phyloP scores from a whole-genome alignment of 1,140 invertebrate genomes.

The Dendrolimus kikuchii region DNA sequence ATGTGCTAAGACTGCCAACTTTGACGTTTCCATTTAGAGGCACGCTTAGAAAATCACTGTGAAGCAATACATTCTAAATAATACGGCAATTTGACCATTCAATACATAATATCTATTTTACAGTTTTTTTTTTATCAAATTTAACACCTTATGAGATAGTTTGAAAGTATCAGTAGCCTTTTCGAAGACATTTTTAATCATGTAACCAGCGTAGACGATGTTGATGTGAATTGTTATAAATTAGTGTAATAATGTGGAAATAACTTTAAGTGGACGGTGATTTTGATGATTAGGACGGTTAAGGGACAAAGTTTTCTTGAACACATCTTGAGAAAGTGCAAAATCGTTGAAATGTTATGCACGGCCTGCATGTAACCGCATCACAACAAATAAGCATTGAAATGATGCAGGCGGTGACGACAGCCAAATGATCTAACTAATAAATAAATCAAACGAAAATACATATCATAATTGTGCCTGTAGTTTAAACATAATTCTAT shows the following conservation, averaged over 20 bases:
- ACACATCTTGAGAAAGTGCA: too few species aligned
- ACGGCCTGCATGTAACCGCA: conserved; percentile 5
- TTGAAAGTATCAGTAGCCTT: too few species aligned
- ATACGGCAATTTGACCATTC: conserved; percentile 22
- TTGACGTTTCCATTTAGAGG: conserved; percentile 43
- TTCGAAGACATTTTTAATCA: too few species aligned
- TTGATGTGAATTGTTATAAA: too few species aligned
- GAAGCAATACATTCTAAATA: conserved; percentile 40
- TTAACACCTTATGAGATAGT: too few species aligned
- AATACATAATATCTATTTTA: conserved; percentile 5
- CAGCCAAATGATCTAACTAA: conserved; percentile 27
- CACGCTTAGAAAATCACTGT: conserved; percentile 46
- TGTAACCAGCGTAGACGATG: too few species aligned
- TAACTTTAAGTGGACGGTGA: conserved; percentile 11
- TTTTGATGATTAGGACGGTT: neutral
- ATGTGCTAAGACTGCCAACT: conserved; percentile 28
- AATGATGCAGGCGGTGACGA: conserved; percentile 17
- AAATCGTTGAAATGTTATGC: conserved; percentile 2
- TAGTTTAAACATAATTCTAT: conserved; percentile 38
- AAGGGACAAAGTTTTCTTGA: too few species aligned
- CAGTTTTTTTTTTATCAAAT: conserved; percentile 1
- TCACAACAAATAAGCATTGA: conserved; percentile 19
- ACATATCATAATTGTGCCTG: conserved; percentile 67
- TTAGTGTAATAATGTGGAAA: conserved; percentile 3
- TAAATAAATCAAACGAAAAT: conserved; percentile 42